Evolutionary conservation across 2,113 vertebrate species (phyloP).

Genomic region (Bolborhynchus lineola): DNA sequence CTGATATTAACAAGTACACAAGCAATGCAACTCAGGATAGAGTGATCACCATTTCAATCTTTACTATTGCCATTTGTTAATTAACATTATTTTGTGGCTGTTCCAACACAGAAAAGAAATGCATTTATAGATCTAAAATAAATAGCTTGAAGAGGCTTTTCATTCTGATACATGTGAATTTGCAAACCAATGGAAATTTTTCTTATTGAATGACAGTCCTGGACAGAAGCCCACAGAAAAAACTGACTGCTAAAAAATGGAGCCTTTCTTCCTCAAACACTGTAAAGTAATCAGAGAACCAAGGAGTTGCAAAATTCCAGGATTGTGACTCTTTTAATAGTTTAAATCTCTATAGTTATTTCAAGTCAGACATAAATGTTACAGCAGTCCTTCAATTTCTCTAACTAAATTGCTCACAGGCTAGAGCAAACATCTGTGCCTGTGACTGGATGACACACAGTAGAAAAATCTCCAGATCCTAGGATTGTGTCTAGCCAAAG

Average conservation of each 20-base stretch:
- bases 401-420: neutral
- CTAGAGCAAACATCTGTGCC: neutral
- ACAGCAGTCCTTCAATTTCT: neutral
- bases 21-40: neutral
- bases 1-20: neutral
- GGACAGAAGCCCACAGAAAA: neutral
- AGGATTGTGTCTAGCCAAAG: neutral
- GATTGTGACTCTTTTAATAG: neutral
- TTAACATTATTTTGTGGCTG: slow-evolving; percentile 7
- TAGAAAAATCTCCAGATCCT: neutral
- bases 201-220: neutral
- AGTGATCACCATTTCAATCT: neutral
- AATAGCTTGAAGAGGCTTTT: neutral
- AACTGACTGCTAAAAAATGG: neutral
- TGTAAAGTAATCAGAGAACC: neutral
- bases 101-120: neutral
- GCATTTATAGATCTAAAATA: neutral
- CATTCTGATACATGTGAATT: neutral
- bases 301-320: neutral
- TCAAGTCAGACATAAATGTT: neutral
- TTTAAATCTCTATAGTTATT: neutral
- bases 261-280: neutral
- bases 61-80: neutral
- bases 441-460: neutral
- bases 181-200: neutral